Evolutionary conservation across 1,140 invertebrate species (phyloP), one percentile per base, ranked within the genome.

Genomic region (Bombus confusus): DNA sequence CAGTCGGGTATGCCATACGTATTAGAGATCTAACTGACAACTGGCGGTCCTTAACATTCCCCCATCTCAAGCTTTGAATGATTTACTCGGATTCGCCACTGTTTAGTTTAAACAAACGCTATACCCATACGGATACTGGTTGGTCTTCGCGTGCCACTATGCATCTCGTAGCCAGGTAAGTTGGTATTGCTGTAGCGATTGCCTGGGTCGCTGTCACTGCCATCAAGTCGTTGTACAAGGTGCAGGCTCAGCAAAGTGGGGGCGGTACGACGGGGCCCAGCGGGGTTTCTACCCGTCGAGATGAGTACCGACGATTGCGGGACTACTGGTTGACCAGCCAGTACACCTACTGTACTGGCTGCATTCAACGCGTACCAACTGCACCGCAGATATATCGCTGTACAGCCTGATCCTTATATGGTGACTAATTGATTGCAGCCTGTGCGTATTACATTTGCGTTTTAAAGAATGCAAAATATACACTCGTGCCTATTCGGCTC

Each of bases 241-340:
- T 90, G 88, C 43, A 77, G 81, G 78, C 80, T 41, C 71, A 31
- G 77, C 71, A 57, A 34, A 31, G 84, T 86, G 86, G 89, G 90
- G 89, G 86, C 83, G 78, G 86, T 77, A 88, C 77, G 88, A 83
- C 80, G 88, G 87, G 85, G 86, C 91, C 82, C 92, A 90, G 90
- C 91, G 88, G 90, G 91, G 92, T 92, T 93, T 88, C 90, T 86
- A 91, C 87, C 89, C 92, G 85, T 81, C 88, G 85, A 94, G 94
- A 94, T 94, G 92, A 94, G 90, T 88, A 91, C 78, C 86, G 83
- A 83, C 90, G 93, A 94, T 94, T 94, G 92, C 84, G 66, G 77
- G 80, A 91, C 90, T 91, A 86, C 84, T 73, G 87, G 79, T 89
- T 86, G 80, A 87, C 85, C 85, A 62, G 73, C 43, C 57, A 77